Percentiles rank a stretch among this genome's conserved stretches.
Evolutionary conservation across 2,113 vertebrate species (phyloP).

Genomic region (Bucco capensis): DNA sequence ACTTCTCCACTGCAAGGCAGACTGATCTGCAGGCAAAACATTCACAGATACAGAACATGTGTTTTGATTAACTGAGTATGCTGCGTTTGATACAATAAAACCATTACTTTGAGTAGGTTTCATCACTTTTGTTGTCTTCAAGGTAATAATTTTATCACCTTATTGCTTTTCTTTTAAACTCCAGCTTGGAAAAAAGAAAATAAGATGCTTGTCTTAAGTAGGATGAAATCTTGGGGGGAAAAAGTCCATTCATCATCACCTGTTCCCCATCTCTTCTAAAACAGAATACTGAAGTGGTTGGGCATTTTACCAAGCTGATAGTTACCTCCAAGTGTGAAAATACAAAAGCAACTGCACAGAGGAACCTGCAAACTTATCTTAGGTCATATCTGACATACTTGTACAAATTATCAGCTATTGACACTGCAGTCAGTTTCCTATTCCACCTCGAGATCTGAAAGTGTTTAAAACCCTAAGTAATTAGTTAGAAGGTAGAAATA

Average conservation of each 20-base stretch:
- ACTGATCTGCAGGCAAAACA: neutral
- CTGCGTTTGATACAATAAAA: neutral
- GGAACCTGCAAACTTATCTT: neutral
- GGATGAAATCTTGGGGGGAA: neutral
- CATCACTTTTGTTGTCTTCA: neutral
- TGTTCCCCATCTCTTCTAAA: neutral
- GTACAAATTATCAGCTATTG: neutral
- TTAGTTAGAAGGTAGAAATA: neutral
- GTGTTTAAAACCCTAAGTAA: neutral
- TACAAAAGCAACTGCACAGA: neutral
- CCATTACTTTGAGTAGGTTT: neutral
- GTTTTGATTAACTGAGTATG: neutral
- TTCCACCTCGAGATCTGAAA: neutral
- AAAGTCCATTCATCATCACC: neutral
- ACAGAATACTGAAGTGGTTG: neutral
- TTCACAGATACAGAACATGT: neutral
- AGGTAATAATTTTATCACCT: neutral
- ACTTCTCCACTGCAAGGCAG: neutral
- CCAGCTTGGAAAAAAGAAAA: neutral
- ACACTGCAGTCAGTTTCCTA: neutral
- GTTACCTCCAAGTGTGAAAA: neutral
- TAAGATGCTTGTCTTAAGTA: neutral
- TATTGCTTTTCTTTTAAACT: neutral
- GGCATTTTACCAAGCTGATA: neutral
- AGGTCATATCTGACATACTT: neutral